phyloP scores from a whole-genome alignment of 2,113 vertebrate genomes.

The Gracilinanus agilis region DNA sequence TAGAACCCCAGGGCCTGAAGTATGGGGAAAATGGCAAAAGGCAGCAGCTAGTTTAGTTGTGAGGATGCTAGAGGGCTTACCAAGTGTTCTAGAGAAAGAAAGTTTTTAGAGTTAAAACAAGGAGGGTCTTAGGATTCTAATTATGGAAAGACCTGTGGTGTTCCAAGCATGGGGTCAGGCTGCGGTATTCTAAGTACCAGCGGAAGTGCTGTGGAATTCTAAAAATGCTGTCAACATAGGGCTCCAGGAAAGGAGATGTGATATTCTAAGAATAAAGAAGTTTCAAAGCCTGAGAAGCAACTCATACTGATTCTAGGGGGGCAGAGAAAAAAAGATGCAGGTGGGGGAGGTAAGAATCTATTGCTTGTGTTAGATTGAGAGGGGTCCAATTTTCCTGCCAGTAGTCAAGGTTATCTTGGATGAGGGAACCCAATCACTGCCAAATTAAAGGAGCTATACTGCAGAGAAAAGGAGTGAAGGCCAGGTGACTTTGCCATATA shows the following conservation, averaged over 20 bases:
- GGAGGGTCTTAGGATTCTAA: background rate
- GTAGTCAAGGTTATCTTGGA: conserved; percentile 1
- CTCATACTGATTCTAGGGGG: background rate
- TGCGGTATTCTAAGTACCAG: background rate
- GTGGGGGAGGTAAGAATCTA: background rate
- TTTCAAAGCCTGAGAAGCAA: background rate
- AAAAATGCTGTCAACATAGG: background rate
- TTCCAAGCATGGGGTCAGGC: background rate
- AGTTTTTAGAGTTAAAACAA: background rate
- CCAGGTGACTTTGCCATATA: background rate
- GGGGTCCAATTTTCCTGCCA: background rate
- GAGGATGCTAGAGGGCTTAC: background rate
- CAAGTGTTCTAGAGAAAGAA: background rate
- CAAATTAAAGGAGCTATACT: conserved; percentile 1
- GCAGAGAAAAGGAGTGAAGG: background rate
- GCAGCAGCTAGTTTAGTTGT: background rate
- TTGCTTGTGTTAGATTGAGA: background rate
- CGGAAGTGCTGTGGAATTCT: background rate
- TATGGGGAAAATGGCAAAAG: background rate
- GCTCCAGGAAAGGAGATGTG: background rate
- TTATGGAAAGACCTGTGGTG: background rate
- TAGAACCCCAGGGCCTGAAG: background rate
- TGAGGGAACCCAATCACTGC: background rate
- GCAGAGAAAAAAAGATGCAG: background rate
- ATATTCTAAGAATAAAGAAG: too few relatives aligned